A percentile compares a stretch with the other conserved stretches of the same genome.
phyloP scores from a whole-genome alignment of 2,888 invertebrate genomes.

The Megastigmus dorsalis region DNA sequence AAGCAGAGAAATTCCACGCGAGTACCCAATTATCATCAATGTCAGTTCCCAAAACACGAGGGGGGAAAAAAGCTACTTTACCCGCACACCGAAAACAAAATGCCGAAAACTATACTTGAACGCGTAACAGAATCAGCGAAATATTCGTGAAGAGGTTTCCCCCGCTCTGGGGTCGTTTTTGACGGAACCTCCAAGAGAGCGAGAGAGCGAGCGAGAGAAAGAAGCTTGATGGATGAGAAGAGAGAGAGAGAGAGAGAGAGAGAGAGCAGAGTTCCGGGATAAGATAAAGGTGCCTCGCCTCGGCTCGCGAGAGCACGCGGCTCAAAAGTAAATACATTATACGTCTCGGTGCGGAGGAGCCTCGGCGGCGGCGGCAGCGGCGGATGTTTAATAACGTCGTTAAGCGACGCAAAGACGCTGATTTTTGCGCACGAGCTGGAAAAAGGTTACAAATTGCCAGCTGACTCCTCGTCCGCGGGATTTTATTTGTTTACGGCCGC shows the following conservation, averaged over 20 bases:
- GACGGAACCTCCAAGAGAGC: too few relatives aligned
- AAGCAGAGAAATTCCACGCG: slow-evolving; percentile 29
- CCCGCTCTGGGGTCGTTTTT: slow-evolving; percentile 8
- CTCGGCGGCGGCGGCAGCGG: background rate
- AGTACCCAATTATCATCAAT: slow-evolving; percentile 41
- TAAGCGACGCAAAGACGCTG: slow-evolving; percentile 35
- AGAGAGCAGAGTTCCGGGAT: background rate
- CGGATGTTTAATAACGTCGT: slow-evolving; percentile 53
- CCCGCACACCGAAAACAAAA: too few relatives aligned
- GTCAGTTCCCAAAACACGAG: too few relatives aligned
- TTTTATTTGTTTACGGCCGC: background rate
- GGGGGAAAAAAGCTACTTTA: too few relatives aligned
- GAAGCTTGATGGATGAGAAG: slow-evolving; percentile 49
- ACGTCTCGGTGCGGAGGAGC: slow-evolving; percentile 16
- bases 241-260: background rate
- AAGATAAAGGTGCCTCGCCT: slow-evolving; percentile 45
- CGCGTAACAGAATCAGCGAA: background rate
- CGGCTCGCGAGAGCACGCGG: slow-evolving; percentile 18
- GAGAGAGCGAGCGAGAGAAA: background rate
- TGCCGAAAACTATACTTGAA: background rate
- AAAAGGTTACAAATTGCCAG: slow-evolving; percentile 29
- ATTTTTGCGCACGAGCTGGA: slow-evolving; percentile 10
- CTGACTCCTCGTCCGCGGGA: background rate
- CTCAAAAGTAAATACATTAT: slow-evolving; percentile 54
- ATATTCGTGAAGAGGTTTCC: background rate